Percentiles rank a stretch among this genome's conserved stretches.
Evolutionary conservation across 2,888 invertebrate genomes (phyloP).

Genomic region (Agonopterix arenella): DNA sequence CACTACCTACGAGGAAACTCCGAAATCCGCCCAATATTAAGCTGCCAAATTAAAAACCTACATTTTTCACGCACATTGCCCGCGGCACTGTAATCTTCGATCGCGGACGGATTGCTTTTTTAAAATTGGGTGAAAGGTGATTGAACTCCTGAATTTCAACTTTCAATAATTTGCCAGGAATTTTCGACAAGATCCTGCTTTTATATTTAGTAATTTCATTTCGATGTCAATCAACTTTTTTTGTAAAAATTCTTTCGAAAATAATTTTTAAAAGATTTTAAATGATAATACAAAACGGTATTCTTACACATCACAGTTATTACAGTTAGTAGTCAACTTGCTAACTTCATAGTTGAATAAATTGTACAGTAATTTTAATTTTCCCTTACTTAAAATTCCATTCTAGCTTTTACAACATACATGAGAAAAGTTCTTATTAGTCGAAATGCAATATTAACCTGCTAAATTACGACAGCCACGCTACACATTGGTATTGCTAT

Average conservation of each 20-base stretch:
- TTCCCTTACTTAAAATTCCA: conserved; percentile 2
- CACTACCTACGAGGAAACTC: background rate
- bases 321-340: no score
- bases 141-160: conserved; percentile 3
- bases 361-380: background rate
- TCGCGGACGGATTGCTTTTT: background rate
- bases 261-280: no score
- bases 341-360: no score
- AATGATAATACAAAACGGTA: no score
- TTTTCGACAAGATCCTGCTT: background rate
- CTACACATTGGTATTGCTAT: no score
- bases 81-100: background rate
- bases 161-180: conserved; percentile 1
- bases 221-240: background rate
- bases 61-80: background rate
- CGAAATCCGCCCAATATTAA: background rate
- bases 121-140: conserved; percentile 5
- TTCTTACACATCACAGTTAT: no score
- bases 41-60: no score
- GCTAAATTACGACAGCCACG: conserved; percentile 18
- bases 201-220: no score
- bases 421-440: conserved; percentile 1
- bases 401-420: background rate
- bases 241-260: background rate
- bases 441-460: conserved; percentile 18